Percentiles rank a stretch among this genome's conserved stretches.
Evolutionary conservation across 2,797 vertebrate genomes (phyloP).

Genomic region (Trachurus trachurus): DNA sequence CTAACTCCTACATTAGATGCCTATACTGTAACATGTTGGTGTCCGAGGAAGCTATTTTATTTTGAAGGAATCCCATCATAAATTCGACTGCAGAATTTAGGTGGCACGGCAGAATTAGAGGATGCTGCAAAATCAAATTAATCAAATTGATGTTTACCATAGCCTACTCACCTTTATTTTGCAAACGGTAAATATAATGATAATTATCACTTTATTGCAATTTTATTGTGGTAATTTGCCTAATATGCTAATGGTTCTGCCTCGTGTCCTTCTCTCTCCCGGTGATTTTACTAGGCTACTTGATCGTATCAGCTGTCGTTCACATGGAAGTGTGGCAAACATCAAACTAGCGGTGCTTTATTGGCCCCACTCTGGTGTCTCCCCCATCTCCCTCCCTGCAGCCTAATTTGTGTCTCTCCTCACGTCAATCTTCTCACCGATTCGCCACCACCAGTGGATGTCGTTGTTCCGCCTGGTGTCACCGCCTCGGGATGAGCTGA

Average conservation of each 20-base stretch:
- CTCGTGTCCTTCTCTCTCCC: not conserved
- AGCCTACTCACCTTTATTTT: not conserved
- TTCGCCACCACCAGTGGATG: conserved; percentile 88
- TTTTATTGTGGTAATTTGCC: not conserved
- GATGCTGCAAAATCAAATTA: too few relatives aligned
- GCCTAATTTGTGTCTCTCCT: not conserved
- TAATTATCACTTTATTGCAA: not conserved
- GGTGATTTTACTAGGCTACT: not conserved
- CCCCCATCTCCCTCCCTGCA: not conserved
- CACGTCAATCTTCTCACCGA: conserved; percentile 69
- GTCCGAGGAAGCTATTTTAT: not conserved
- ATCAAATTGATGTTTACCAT: not conserved
- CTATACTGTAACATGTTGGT: too few relatives aligned
- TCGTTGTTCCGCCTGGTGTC: conserved; percentile 89
- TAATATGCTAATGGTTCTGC: not conserved
- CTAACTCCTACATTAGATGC: not conserved
- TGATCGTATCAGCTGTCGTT: not conserved
- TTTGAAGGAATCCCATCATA: not conserved
- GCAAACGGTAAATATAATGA: not conserved
- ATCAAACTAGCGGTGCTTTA: too few relatives aligned
- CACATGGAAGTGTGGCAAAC: conserved; percentile 11
- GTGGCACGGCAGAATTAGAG: not conserved
- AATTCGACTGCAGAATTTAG: not conserved
- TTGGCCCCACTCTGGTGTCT: not conserved
- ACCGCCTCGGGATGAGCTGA: conserved; percentile 87